A percentile compares a stretch with the other conserved stretches of the same genome.
These are phyloP conservation scores for Lasioglossum villosulum DNA, from an alignment of 2,888 invertebrate species.

Conservation along the genomic window DNA sequence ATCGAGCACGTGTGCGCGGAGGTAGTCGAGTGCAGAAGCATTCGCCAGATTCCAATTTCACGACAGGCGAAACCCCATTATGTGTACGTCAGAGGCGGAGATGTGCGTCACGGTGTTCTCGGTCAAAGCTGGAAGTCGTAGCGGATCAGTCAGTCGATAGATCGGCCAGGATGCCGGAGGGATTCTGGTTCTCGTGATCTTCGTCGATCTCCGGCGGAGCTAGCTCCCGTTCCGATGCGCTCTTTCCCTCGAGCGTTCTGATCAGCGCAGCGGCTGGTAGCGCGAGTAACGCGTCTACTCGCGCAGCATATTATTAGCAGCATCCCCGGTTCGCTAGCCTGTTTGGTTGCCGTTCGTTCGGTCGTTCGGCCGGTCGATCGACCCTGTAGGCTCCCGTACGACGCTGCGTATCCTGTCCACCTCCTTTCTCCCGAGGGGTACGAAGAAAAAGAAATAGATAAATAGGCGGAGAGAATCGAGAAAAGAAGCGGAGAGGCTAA, in stretches of 20 bases:
- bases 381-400: slow-evolving; percentile 71
- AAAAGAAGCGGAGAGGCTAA: not conserved
- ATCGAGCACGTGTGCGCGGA: slow-evolving; percentile 51
- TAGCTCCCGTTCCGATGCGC: slow-evolving; percentile 24
- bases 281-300: slow-evolving; percentile 71
- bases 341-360: not conserved
- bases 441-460: slow-evolving; percentile 24
- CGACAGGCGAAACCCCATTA: slow-evolving; percentile 68
- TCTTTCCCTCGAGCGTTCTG: slow-evolving; percentile 8
- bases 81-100: slow-evolving; percentile 64
- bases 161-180: slow-evolving; percentile 51
- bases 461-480: slow-evolving; percentile 20
- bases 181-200: slow-evolving; percentile 36
- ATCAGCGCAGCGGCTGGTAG: slow-evolving; percentile 57
- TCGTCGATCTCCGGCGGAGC: slow-evolving; percentile 12
- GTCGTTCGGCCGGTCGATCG: slow-evolving; percentile 56
- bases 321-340: slow-evolving; percentile 60
- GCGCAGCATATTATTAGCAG: slow-evolving; percentile 77
- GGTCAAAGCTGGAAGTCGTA: slow-evolving; percentile 68
- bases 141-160: slow-evolving; percentile 37
- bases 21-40: slow-evolving; percentile 57
- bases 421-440: slow-evolving; percentile 40
- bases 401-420: slow-evolving; percentile 42
- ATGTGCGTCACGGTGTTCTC: slow-evolving; percentile 53
- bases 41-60: slow-evolving; percentile 71